Evolutionary conservation across 2,888 invertebrate genomes (phyloP).

Genomic region (Diachrysia chrysitis): DNA sequence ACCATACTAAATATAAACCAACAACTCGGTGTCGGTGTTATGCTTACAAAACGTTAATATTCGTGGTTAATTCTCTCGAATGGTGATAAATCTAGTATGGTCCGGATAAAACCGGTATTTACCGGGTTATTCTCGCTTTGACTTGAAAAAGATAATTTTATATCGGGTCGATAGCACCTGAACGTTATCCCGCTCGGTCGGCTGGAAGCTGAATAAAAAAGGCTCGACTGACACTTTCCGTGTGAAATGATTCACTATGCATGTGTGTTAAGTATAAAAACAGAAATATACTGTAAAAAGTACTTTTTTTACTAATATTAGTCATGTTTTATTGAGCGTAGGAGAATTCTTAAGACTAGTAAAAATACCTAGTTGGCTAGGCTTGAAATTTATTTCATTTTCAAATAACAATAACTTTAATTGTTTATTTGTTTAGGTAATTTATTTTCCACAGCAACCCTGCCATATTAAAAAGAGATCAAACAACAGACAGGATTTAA

Average conservation of each 20-base stretch:
- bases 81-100: neutral
- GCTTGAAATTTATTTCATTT: too few species aligned
- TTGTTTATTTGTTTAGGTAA: too few species aligned
- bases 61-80: neutral
- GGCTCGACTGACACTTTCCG: slow-evolving; percentile 55
- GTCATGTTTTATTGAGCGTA: too few species aligned
- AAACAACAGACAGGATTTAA: slow-evolving; percentile 22
- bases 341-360: too few species aligned
- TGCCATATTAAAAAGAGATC: slow-evolving; percentile 26
- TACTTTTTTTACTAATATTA: too few species aligned
- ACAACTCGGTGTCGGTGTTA: slow-evolving; percentile 4
- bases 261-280: slow-evolving; percentile 4
- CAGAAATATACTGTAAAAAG: too few species aligned
- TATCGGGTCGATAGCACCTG: slow-evolving; percentile 53
- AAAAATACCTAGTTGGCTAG: too few species aligned
- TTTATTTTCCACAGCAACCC: too few species aligned
- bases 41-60: slow-evolving; percentile 3
- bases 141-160: slow-evolving; percentile 35
- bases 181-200: slow-evolving; percentile 63
- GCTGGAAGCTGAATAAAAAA: slow-evolving; percentile 76
- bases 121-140: slow-evolving; percentile 14
- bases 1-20: slow-evolving; percentile 52
- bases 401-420: too few species aligned
- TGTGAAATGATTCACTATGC: slow-evolving; percentile 15
- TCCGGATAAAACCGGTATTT: neutral